Conservation (phyloP, 2,113 vertebrate genomes). For the Xiphophorus hellerii region DNA sequence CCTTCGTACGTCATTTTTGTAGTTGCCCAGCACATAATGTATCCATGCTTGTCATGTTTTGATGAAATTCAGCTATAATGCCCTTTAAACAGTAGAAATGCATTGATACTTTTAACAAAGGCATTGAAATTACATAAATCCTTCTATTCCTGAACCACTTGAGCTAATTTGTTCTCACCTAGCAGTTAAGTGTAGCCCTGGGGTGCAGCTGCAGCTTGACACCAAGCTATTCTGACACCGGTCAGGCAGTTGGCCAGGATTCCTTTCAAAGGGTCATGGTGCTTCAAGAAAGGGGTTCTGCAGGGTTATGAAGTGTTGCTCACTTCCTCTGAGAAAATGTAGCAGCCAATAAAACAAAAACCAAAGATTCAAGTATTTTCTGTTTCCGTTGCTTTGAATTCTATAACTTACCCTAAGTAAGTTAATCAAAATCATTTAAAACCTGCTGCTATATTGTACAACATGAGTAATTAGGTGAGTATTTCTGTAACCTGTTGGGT, state of each 20-base stretch:
- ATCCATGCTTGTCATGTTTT: slow-evolving; percentile 8
- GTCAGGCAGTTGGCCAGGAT: slow-evolving; percentile 56
- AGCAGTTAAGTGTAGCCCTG: not conserved
- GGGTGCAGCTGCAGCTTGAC: slow-evolving; percentile 51
- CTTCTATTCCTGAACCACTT: not conserved
- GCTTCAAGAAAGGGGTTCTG: slow-evolving; percentile 37
- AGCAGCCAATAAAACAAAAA: slow-evolving; percentile 1
- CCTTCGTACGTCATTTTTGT: slow-evolving; percentile 21
- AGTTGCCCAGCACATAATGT: slow-evolving; percentile 36
- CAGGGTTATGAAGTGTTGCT: slow-evolving; percentile 18
- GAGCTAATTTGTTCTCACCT: slow-evolving; percentile 7
- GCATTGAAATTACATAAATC: slow-evolving; percentile 8
- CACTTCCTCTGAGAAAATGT: slow-evolving; percentile 24
- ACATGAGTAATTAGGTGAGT: not conserved
- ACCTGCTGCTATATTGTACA: not conserved
- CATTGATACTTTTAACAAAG: not conserved
- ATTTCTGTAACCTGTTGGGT: not conserved
- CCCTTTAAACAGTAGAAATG: not conserved
- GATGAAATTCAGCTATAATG: not conserved
- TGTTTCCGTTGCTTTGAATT: not conserved
- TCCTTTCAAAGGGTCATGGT: slow-evolving; percentile 47
- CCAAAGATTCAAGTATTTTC: not conserved
- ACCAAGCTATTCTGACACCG: slow-evolving; percentile 59
- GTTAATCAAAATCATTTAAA: not conserved
- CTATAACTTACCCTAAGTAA: not conserved